Conservation (phyloP, 2,888 invertebrate genomes). For the Heliothis peltigera region DNA sequence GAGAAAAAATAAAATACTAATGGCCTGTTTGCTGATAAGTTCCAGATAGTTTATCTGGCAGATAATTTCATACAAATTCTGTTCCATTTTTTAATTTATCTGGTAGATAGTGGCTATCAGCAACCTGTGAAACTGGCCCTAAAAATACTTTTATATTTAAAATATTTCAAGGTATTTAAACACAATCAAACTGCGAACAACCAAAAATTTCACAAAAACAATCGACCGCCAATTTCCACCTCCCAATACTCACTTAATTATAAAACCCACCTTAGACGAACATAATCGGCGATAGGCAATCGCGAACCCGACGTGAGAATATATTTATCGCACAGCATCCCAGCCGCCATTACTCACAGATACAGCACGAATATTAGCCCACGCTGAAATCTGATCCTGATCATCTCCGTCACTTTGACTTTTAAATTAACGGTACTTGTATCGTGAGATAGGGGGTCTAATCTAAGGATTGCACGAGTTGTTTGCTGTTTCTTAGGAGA, state of each 20-base stretch:
- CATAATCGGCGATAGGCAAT: slow-evolving; percentile 56
- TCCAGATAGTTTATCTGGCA: no score
- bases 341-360: slow-evolving; percentile 75
- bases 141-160: no score
- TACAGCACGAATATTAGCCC: slow-evolving; percentile 77
- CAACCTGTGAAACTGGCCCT: no score
- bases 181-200: not conserved
- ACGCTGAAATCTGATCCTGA: slow-evolving; percentile 70
- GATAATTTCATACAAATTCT: no score
- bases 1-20: no score
- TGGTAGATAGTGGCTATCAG: no score
- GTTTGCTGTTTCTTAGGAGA: not conserved
- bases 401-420: slow-evolving; percentile 58
- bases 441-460: slow-evolving; percentile 41
- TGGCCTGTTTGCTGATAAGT: no score
- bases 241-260: slow-evolving; percentile 40
- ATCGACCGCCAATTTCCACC: not conserved
- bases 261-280: slow-evolving; percentile 29
- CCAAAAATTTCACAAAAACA: not conserved
- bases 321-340: slow-evolving; percentile 72
- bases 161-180: no score
- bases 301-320: slow-evolving; percentile 66
- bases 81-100: no score
- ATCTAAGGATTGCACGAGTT: slow-evolving; percentile 12
- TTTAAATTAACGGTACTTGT: slow-evolving; percentile 58